A percentile compares a stretch with the other conserved stretches of the same genome.
phyloP scores from a whole-genome alignment of 2,797 vertebrate genomes.

The Sebastes itinus region DNA sequence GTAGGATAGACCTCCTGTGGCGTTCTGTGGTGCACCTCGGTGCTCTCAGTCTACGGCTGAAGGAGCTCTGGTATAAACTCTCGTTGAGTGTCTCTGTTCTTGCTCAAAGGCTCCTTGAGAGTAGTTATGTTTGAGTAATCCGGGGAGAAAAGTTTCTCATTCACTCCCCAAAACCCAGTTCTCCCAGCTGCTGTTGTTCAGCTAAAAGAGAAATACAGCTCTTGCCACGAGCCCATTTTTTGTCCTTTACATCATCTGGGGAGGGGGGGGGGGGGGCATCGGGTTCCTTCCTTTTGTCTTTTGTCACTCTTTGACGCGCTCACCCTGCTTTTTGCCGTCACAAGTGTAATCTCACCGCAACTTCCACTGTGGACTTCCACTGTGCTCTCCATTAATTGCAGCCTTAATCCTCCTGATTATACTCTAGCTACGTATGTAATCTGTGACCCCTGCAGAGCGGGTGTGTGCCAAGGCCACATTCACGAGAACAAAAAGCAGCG shows the following conservation, averaged over 20 bases:
- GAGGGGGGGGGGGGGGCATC: background rate
- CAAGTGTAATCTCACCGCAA: background rate
- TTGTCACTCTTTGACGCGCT: background rate
- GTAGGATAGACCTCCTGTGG: too few relatives aligned
- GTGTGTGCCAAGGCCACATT: slow-evolving; percentile 35
- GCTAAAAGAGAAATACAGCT: background rate
- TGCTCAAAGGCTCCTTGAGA: background rate
- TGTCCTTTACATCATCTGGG: background rate
- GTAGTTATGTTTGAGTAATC: background rate
- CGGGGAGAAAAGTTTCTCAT: background rate
- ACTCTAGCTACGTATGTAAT: slow-evolving; percentile 15
- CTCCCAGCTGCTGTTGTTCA: background rate
- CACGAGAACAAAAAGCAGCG: slow-evolving; percentile 26
- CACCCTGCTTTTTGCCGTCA: background rate
- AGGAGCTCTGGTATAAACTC: too few relatives aligned
- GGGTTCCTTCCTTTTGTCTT: background rate
- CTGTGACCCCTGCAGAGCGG: slow-evolving; percentile 9
- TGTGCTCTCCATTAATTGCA: slow-evolving; percentile 20
- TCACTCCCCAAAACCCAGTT: background rate
- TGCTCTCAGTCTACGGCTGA: too few relatives aligned
- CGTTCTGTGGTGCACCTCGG: too few relatives aligned
- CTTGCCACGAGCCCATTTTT: background rate
- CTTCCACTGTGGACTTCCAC: background rate
- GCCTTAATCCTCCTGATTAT: slow-evolving; percentile 33
- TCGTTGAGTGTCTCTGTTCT: background rate